Evolutionary conservation across 2,113 vertebrate genomes (phyloP), one percentile per base, ranked within the genome.

Genomic region (Gymnarchus niloticus): DNA sequence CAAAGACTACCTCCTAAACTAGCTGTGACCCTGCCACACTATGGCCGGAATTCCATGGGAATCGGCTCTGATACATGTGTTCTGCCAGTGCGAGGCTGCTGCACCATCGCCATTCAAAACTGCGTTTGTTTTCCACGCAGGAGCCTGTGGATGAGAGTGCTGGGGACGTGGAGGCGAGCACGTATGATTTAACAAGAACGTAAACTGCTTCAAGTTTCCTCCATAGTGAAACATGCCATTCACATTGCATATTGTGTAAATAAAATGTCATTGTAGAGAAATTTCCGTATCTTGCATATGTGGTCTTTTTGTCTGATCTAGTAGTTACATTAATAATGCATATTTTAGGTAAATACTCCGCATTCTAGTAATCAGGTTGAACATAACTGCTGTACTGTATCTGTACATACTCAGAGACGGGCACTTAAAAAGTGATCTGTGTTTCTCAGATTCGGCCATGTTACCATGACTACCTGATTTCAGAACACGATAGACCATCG

Each of bases 21-120:
- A 92, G 86, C 88, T 57, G 3, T 88, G 86, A 91, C 90, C 90
- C 88, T 92, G 87, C 86, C 86, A 88, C 88, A 88, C 85, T 85
- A 87, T 12, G 87, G 86, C 89, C 88, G 88, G 84, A 80, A 83
- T 90, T 87, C 85, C 41, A 87, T 76, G 83, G 88, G 88, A 83
- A 90, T 90, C 88, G 87, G 1, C 84, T 84, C 78, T 46, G 0
- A 88, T 85, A 85, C 69, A 23, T 86, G 85, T 86, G 87, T 85
- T 73, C 85, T 77, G 86, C 84, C 87, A 86, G 86, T 88, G 89
- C 89, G 92, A 87, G 90, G 87, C 87, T 90, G 85, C 48, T 90
- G 89, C 90, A 25, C 48, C 8, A 21, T 84, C 48, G 8, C 28
- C 90, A 90, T 88, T 88, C 87, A 90, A 83, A 81, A 91, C 87